Evolutionary conservation across 2,113 vertebrate species (phyloP), one percentile per base, ranked within the genome.

Genomic region (Hemiprocne comata): DNA sequence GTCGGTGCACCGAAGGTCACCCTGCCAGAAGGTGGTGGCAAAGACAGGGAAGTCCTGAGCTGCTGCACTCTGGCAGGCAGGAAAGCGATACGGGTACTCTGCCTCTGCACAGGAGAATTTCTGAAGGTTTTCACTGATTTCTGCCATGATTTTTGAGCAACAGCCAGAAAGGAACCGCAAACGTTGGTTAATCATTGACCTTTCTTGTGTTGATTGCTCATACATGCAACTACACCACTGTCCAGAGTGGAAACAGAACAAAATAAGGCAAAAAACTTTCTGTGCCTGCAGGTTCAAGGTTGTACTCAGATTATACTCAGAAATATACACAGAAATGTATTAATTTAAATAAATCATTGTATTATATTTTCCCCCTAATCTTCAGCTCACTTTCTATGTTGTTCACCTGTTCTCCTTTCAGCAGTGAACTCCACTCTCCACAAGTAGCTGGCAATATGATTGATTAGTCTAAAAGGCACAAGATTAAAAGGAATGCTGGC

Each of bases 101-200:
- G 42, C 36, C 40, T 33, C 69, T 31, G 80, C 31, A 57, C 6
- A 1, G 42, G 16, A 55, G 11, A 29, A 66, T 21, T 62, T 69
- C 28, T 70, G 50, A 74, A 48, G 79, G 54, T 36, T 73, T 38
- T 51, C 50, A 36, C 53, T 29, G 70, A 62, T 60, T 85, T 73
- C 69, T 80, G 79, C 62, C 66, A 55, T 33, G 75, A 64, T 62
- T 95, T 91, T 67, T 60, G 34, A 81, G 53, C 84, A 29, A 18
- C 4, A 54, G 60, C 24, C 72, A 82, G 71, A 69, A 53, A 58
- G 36, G 44, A 75, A 60, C 4, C 1, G 9, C 51, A 72, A 76
- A 38, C 1, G 3, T 19, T 76, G 54, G 80, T 85, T 86, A 92
- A 93, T 72, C 28, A 61, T 81, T 92, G 31, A 86, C 54, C 53